phyloP scores from a whole-genome alignment of 1,140 invertebrate species.

The Teleopsis dalmanni region DNA sequence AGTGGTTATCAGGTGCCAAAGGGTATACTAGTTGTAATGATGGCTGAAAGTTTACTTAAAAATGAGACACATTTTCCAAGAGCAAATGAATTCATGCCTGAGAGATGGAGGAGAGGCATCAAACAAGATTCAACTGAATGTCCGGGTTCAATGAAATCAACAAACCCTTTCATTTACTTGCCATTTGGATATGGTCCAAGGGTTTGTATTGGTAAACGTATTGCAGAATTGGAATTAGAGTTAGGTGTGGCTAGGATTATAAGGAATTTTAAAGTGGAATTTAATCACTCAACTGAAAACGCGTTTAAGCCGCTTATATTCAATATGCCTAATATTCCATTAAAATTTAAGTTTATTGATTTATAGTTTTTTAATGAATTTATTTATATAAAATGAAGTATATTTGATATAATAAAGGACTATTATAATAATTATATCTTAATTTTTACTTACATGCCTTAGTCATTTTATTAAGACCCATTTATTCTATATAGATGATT shows the following conservation, averaged over 20 bases:
- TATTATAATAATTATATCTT: no score
- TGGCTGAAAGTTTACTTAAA: conserved; percentile 43
- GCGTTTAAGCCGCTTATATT: conserved; percentile 24
- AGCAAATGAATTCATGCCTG: conserved; percentile 49
- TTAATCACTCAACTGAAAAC: conserved; percentile 31
- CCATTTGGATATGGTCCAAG: conserved; percentile 57
- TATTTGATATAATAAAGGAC: no score
- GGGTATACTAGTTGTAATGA: conserved; percentile 46
- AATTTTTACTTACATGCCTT: no score
- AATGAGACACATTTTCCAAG: conserved; percentile 48
- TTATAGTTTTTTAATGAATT: no score
- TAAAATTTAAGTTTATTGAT: conserved; percentile 36
- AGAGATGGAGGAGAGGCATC: conserved; percentile 3
- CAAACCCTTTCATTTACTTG: conserved; percentile 47
- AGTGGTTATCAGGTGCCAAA: conserved; percentile 54
- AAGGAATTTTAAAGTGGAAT: conserved; percentile 50
- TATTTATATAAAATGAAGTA: no score
- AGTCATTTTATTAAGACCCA: no score
- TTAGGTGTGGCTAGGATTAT: conserved; percentile 53
- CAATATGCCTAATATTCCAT: conserved; percentile 30
- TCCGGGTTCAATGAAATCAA: conserved; percentile 19
- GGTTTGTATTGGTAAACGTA: conserved; percentile 53
- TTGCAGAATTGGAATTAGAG: conserved; percentile 65
- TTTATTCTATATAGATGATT: no score
- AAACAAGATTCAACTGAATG: neutral